phyloP scores from a whole-genome alignment of 2,888 invertebrate genomes.

The Scaptomyza tumidula region DNA sequence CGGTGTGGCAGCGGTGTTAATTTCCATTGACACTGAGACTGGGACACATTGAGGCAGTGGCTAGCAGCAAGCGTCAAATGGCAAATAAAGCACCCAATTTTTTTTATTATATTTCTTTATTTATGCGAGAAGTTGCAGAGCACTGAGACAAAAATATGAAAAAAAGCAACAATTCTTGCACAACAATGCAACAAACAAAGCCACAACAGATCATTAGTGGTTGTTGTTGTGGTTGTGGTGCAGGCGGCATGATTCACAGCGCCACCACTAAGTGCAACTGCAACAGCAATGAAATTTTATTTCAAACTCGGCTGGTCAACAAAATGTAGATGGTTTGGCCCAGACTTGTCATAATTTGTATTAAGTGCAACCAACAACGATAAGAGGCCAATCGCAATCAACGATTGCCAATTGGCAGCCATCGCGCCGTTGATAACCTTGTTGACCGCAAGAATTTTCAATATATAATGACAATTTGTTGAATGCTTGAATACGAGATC shows the following conservation, averaged over 20 bases:
- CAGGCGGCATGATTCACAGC: constrained; percentile 68
- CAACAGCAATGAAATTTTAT: constrained; percentile 7
- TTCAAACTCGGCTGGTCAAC: constrained; percentile 22
- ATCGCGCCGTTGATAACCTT: constrained; percentile 70
- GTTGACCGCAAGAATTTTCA: constrained; percentile 74
- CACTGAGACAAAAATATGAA: constrained; percentile 46
- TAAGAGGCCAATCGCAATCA: constrained; percentile 43
- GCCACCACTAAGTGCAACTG: constrained; percentile 42
- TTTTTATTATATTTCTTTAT: constrained; percentile 70
- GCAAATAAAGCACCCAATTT: constrained; percentile 47
- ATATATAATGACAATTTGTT: constrained; percentile 61
- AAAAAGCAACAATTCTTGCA: constrained; percentile 49
- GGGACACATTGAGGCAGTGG: constrained; percentile 22
- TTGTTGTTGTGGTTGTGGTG: constrained; percentile 9
- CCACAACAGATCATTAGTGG: constrained; percentile 63
- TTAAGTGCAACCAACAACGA: constrained; percentile 36
- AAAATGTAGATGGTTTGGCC: constrained; percentile 38
- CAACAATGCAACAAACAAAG: constrained; percentile 59
- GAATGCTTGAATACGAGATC: constrained; percentile 40
- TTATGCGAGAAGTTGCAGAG: constrained; percentile 51
- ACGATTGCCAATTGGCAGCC: constrained; percentile 37
- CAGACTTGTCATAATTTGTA: constrained; percentile 62
- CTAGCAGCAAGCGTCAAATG: constrained; percentile 24
- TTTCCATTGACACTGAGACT: constrained; percentile 76
- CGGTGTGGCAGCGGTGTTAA: constrained; percentile 69